phyloP scores from a whole-genome alignment of 2,113 vertebrate species.

The Brachypodius melanocephalos region DNA sequence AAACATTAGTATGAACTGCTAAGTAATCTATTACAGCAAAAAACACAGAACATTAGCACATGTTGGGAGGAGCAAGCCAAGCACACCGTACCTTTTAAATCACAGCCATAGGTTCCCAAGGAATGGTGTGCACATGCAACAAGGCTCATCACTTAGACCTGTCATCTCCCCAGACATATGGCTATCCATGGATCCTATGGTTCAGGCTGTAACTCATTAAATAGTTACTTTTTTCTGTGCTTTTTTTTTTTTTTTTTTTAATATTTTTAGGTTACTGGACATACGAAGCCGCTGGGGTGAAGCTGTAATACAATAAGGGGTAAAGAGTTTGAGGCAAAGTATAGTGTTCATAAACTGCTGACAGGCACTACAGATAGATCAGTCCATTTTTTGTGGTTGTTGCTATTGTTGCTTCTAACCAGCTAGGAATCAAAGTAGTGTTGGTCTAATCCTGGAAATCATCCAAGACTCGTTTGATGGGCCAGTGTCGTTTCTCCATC shows the following conservation, averaged over 20 bases:
- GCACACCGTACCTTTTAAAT: background rate
- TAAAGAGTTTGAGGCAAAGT: slow-evolving; percentile 15
- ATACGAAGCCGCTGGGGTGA: slow-evolving; percentile 2
- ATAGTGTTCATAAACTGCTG: slow-evolving; percentile 44
- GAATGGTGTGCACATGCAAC: background rate
- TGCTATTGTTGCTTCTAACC: background rate
- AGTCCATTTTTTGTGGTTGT: background rate
- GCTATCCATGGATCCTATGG: background rate
- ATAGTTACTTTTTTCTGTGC: background rate
- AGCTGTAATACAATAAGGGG: slow-evolving; percentile 15
- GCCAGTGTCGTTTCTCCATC: background rate
- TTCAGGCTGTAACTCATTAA: slow-evolving; percentile 13
- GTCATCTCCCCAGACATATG: slow-evolving; percentile 31
- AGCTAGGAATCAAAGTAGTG: background rate
- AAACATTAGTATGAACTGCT: background rate
- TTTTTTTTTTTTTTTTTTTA: background rate
- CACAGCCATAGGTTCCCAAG: background rate
- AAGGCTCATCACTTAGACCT: slow-evolving; percentile 15
- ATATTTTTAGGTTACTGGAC: background rate
- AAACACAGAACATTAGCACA: background rate
- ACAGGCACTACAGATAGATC: background rate
- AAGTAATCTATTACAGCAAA: slow-evolving; percentile 2
- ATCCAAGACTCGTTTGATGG: background rate
- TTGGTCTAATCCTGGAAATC: background rate
- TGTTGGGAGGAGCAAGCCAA: background rate